Percentiles rank a stretch among this genome's conserved stretches.
Evolutionary conservation across 64 coral and sea anemone species (phyloP).

Genomic region (Orbicella faveolata): DNA sequence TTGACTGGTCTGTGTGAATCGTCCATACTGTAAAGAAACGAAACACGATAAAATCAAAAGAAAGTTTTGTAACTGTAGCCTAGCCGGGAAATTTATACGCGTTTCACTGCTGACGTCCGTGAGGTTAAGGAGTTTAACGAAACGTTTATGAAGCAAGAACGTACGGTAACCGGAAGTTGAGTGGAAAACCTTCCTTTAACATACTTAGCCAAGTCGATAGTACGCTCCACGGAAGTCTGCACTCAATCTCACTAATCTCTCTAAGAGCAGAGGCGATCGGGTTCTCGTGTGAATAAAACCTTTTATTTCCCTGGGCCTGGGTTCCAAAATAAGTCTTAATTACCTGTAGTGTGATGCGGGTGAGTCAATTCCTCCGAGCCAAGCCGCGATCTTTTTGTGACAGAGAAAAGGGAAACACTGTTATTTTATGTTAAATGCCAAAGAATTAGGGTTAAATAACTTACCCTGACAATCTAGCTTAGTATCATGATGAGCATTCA

Average conservation of each 20-base stretch:
- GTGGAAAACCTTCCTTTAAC: too few species aligned
- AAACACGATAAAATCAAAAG: not conserved
- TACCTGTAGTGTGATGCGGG: constrained; percentile 96
- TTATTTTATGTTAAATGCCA: not conserved
- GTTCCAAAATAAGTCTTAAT: not conserved
- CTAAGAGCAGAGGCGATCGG: too few species aligned
- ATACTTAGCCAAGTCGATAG: too few species aligned
- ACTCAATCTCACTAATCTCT: too few species aligned
- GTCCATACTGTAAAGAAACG: constrained; percentile 80
- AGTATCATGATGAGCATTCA: too few species aligned
- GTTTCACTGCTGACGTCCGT: too few species aligned
- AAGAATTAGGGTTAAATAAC: not conserved
- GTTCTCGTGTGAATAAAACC: too few species aligned
- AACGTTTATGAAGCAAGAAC: too few species aligned
- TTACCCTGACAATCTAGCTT: not conserved
- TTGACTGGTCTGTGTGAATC: constrained; percentile 94
- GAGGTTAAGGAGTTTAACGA: too few species aligned
- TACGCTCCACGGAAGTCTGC: too few species aligned
- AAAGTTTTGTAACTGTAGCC: not conserved
- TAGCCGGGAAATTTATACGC: not conserved
- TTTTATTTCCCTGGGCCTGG: not conserved
- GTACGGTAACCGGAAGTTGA: too few species aligned
- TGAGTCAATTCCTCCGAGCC: constrained; percentile 84
- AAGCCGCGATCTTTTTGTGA: constrained; percentile 69
- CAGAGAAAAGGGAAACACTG: not conserved